phyloP scores from a whole-genome alignment of 2,888 invertebrate species.

The Galeruca laticollis region DNA sequence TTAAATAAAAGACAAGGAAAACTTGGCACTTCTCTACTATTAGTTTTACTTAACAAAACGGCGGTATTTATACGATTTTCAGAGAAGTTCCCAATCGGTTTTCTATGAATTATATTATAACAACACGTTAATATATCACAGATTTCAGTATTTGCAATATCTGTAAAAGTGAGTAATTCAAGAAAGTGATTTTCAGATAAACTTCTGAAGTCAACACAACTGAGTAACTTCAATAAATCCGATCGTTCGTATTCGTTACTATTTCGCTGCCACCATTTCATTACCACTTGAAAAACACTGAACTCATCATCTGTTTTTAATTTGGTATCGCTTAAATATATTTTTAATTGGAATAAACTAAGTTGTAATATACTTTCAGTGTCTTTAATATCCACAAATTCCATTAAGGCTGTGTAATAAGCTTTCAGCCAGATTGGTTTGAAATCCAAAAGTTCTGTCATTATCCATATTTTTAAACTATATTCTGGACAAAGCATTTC shows the following conservation, averaged over 20 bases:
- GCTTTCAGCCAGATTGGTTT: constrained; percentile 60
- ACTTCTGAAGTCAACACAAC: constrained; percentile 59
- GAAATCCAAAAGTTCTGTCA: constrained; percentile 58
- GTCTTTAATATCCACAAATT: constrained; percentile 59
- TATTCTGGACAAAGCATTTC: constrained; percentile 53
- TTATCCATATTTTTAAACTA: constrained; percentile 61
- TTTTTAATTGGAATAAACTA: constrained; percentile 58
- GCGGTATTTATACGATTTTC: constrained; percentile 42
- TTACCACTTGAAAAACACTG: constrained; percentile 61
- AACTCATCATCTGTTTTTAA: constrained; percentile 57
- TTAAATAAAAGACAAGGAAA: constrained; percentile 50
- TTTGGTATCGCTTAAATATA: constrained; percentile 60
- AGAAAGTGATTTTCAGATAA: constrained; percentile 53
- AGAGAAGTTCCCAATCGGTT: constrained; percentile 38
- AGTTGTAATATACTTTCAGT: constrained; percentile 56
- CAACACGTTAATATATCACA: constrained; percentile 54
- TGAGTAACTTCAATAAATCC: constrained; percentile 56
- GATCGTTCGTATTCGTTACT: constrained; percentile 32
- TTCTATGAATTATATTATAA: constrained; percentile 45
- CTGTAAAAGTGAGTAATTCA: constrained; percentile 57
- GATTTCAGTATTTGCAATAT: constrained; percentile 54
- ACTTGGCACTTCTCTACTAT: constrained; percentile 38
- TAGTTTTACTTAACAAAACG: constrained; percentile 39
- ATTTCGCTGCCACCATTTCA: constrained; percentile 64
- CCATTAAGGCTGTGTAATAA: constrained; percentile 60